Evolutionary conservation across 2,113 vertebrate genomes (phyloP).

Genomic region (Vidua chalybeata): DNA sequence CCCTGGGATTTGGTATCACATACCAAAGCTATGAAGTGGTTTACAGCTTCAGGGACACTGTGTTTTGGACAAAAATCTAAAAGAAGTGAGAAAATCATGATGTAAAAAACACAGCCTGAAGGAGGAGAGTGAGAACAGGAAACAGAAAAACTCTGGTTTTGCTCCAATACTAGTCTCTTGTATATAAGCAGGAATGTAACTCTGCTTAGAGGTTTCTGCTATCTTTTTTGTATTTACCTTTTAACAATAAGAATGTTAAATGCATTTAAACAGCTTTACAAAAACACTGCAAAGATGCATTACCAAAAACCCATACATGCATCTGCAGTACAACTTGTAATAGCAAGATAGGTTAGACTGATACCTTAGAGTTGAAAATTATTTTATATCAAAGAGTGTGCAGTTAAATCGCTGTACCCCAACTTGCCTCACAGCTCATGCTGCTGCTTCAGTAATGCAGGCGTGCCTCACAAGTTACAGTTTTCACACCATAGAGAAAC

Average conservation of each 20-base stretch:
- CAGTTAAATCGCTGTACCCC: not conserved
- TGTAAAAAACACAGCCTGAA: not conserved
- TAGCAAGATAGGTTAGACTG: not conserved
- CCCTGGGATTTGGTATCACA: not conserved
- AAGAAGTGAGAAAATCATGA: rapidly evolving
- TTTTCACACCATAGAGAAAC: not conserved
- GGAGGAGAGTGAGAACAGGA: not conserved
- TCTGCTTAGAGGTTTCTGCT: not conserved
- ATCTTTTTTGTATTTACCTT: not conserved
- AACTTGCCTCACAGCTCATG: not conserved
- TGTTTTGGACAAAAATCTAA: not conserved
- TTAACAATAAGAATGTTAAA: not conserved
- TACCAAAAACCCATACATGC: rapidly evolving
- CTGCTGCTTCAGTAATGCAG: not conserved
- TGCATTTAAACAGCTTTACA: not conserved
- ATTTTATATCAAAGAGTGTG: not conserved
- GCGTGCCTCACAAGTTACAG: rapidly evolving
- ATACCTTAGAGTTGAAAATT: not conserved
- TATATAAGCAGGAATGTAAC: not conserved
- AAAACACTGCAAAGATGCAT: not conserved
- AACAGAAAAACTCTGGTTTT: not conserved
- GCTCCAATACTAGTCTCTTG: not conserved
- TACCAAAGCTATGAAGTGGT: not conserved
- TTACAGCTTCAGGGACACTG: not conserved
- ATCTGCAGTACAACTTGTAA: not conserved